Percentiles rank a stretch among this genome's conserved stretches.
phyloP scores from a whole-genome alignment of 2,113 vertebrate species.

The Heptranchias perlo region DNA sequence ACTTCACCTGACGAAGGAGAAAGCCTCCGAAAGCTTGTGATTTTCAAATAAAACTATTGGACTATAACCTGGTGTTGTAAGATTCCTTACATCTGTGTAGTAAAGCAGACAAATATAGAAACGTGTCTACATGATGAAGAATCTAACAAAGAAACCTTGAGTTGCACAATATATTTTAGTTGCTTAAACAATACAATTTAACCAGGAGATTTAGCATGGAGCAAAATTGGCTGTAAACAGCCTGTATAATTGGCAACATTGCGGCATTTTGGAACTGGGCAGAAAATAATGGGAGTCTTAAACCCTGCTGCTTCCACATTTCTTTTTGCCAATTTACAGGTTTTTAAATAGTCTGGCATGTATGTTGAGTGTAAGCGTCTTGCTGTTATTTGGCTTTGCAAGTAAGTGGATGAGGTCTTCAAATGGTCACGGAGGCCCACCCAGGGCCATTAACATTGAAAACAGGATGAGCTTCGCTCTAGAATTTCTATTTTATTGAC shows the following conservation, averaged over 20 bases:
- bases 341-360: not conserved
- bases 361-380: not conserved
- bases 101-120: not conserved
- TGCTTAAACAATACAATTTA: not conserved
- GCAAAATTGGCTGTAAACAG: not conserved
- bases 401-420: not conserved
- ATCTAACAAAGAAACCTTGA: not conserved
- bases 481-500: not conserved
- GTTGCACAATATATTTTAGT: not conserved
- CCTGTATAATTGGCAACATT: not conserved
- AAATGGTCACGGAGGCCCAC: too few relatives aligned
- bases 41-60: too few relatives aligned
- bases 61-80: too few relatives aligned
- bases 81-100: too few relatives aligned
- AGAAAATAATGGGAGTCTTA: not conserved
- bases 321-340: not conserved
- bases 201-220: not conserved
- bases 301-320: not conserved
- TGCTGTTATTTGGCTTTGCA: constrained; percentile 2
- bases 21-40: too few relatives aligned
- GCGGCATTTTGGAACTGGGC: not conserved
- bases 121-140: not conserved
- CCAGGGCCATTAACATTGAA: not conserved
- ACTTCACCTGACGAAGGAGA: too few relatives aligned
- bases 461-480: not conserved